phyloP scores from a whole-genome alignment of 2,113 vertebrate genomes.

The Formicarius rufipectus region DNA sequence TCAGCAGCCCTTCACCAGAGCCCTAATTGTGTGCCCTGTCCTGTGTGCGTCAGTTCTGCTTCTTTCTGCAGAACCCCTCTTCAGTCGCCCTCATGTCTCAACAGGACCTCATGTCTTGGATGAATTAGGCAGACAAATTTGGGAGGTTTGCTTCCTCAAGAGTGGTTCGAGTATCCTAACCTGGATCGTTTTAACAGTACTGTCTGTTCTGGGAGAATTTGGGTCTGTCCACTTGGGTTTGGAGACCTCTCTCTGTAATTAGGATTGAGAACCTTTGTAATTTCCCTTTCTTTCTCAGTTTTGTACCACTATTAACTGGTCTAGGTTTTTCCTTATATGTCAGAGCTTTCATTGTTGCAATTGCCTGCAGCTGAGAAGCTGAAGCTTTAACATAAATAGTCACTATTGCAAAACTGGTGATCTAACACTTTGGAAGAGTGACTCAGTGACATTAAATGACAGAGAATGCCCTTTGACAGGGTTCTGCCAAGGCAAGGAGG shows the following conservation, averaged over 20 bases:
- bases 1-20: background rate
- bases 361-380: background rate
- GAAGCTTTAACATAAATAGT: background rate
- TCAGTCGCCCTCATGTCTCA: background rate
- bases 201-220: background rate
- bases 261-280: background rate
- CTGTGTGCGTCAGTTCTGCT: rapidly evolving
- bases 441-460: background rate
- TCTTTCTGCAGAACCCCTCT: background rate
- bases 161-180: background rate
- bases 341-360: background rate
- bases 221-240: background rate
- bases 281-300: background rate
- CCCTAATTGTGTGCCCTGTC: background rate
- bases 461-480: background rate
- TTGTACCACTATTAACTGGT: background rate
- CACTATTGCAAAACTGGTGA: background rate
- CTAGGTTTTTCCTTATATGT: background rate
- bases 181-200: background rate
- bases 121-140: background rate
- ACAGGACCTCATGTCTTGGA: background rate
- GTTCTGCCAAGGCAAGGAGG: background rate
- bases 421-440: background rate
- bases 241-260: background rate
- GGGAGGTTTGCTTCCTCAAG: background rate